Percentiles rank a stretch among this genome's conserved stretches.
These are phyloP conservation scores for Xenentodon cancila DNA, from an alignment of 2,797 vertebrate species.

Conservation along the genomic window DNA sequence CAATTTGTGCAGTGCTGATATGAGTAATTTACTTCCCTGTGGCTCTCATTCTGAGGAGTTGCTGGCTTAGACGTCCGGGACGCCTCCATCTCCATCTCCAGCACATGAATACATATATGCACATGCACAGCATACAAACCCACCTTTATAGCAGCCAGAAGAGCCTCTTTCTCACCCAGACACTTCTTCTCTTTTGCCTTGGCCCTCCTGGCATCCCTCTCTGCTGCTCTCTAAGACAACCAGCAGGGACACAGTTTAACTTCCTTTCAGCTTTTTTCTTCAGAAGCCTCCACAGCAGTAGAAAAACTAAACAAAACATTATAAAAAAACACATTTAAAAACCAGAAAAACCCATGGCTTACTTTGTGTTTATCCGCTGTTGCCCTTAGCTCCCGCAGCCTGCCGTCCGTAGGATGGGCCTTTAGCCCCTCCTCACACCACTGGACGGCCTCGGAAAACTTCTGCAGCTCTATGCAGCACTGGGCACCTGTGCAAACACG, in stretches of 20 bases:
- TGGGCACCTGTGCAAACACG: conserved; percentile 83
- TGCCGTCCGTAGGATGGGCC: conserved; percentile 86
- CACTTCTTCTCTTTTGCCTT: conserved; percentile 86
- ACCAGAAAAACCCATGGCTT: not conserved
- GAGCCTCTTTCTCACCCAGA: conserved; percentile 72
- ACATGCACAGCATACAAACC: not conserved
- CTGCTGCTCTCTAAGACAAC: conserved; percentile 81
- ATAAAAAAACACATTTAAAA: not conserved
- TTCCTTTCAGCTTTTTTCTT: not conserved
- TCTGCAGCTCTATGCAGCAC: conserved; percentile 89
- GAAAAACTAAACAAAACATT: not conserved
- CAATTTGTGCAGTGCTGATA: too few relatives aligned
- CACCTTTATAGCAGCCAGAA: conserved; percentile 85
- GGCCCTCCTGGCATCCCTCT: conserved; percentile 90
- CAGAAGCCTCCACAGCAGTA: not conserved
- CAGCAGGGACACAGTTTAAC: not conserved
- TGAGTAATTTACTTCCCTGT: too few relatives aligned
- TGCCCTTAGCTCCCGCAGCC: conserved; percentile 87
- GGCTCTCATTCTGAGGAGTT: too few relatives aligned
- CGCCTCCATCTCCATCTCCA: too few relatives aligned
- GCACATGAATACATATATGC: too few relatives aligned
- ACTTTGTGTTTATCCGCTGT: conserved; percentile 92
- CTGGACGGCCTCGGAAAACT: conserved; percentile 85
- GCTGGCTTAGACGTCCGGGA: too few relatives aligned
- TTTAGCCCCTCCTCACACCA: conserved; percentile 94